These are phyloP conservation scores for Hozukius guyotensis DNA, from an alignment of 2,797 vertebrate species.

Conservation along the genomic window DNA sequence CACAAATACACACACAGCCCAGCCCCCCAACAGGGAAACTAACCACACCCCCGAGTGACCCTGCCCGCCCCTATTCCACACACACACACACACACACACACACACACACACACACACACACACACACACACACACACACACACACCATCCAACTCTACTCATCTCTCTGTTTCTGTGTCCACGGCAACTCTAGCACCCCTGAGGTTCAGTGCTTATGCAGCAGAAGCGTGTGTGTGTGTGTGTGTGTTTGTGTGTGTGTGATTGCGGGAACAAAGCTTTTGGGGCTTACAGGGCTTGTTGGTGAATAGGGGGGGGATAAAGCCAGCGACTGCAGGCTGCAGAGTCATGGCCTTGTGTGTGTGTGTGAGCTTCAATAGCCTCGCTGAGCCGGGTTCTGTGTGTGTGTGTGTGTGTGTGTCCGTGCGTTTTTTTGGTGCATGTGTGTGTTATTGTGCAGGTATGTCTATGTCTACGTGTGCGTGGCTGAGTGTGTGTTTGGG, in stretches of 20 bases:
- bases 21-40: conserved; percentile 33
- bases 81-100: conserved; percentile 12
- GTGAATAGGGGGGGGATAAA: conserved; percentile 82
- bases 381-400: conserved; percentile 81
- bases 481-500: conserved; percentile 46
- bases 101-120: conserved; percentile 23
- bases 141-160: conserved; percentile 16
- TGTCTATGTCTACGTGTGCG: conserved; percentile 11
- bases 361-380: conserved; percentile 83
- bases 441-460: conserved; percentile 30
- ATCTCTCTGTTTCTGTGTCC: conserved; percentile 45
- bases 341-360: conserved; percentile 83
- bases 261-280: conserved; percentile 82
- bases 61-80: conserved; percentile 11
- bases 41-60: conserved; percentile 64
- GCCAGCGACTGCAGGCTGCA: conserved; percentile 84
- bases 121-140: no score
- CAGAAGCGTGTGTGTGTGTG: conserved; percentile 72
- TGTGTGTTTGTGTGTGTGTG: conserved; percentile 24
- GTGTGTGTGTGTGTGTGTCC: conserved; percentile 65
- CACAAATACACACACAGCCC: conserved; percentile 41
- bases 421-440: conserved; percentile 51
- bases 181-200: conserved; percentile 59
- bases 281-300: conserved; percentile 77
- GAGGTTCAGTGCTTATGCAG: conserved; percentile 87